Base-by-base conservation (phyloP, 2,888 invertebrate genomes). In the Melieria crassipennis region DNA sequence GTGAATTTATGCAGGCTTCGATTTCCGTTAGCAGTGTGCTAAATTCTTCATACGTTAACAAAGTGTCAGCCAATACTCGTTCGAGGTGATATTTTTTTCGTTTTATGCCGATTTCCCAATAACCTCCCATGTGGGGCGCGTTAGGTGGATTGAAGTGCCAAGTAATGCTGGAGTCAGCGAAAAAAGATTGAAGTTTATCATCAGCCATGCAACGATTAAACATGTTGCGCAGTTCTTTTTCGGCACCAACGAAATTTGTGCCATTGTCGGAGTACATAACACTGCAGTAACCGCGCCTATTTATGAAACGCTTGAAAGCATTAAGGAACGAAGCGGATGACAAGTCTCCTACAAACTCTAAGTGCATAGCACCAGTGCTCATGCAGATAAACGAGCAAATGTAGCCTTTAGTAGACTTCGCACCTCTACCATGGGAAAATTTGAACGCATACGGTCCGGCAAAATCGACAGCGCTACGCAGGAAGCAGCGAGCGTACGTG, bases 361-460 rank as follows among this genome's bases (percentile, higher is more conserved):
- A 43, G 42, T 76, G 73, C 30, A 76, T 70, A 4, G 76, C 71
- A 4, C 69, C 68, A 13, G 72, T 71, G 6, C 62, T 50, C 72
- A 74, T 72, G 64, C 67, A 70, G 1, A 70, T 43, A 47, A 72
- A 72, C 16, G 56, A 60, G 3, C 30, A 13, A 16, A 69, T 61
- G 16, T 72, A 69, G 10, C 65, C 69, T 57, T 69, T 72, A 0
- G 45, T 16, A n/a, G 65, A 46, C 11, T 69, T 69, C 5, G 62
- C n/a, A 1, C 69, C 61, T 56, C 72, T 63, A 4, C 72, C 69
- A 11, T 43, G 13, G 1, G 60, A 30, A 7, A 60, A 65, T 16
- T 65, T 72, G 4, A n/a, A 48, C 6, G 13, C 13, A 30, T 47
- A 62, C 13, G 65, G 69, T 1, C 69, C 69, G 11, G 69, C 69